These are phyloP conservation scores for Myotis myotis DNA, from an alignment of 2,797 vertebrate species.

Conservation along the genomic window DNA sequence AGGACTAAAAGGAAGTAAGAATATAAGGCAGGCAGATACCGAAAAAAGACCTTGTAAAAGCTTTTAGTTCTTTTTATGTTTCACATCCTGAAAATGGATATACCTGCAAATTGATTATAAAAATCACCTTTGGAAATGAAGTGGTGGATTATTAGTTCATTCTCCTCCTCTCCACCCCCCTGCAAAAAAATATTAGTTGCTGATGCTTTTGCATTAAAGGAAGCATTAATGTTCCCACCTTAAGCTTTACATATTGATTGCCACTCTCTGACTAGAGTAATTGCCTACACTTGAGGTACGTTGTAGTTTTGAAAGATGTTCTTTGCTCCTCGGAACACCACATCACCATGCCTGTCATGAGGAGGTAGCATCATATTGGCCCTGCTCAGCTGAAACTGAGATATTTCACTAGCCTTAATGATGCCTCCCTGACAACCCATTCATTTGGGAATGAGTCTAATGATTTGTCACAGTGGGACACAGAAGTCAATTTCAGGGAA, in stretches of 20 bases:
- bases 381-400: conserved; percentile 44
- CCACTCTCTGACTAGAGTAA: background rate
- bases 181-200: background rate
- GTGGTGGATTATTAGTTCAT: background rate
- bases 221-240: background rate
- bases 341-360: background rate
- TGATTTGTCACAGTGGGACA: conserved; percentile 33
- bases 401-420: background rate
- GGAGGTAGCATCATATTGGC: background rate
- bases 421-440: conserved; percentile 34
- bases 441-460: conserved; percentile 43
- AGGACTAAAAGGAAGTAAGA: conserved; percentile 2
- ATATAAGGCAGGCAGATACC: background rate
- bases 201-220: conserved; percentile 3
- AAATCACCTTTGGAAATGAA: conserved; percentile 1
- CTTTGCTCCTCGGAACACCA: background rate
- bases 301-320: background rate
- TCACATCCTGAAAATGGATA: conserved; percentile 2
- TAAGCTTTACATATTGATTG: background rate
- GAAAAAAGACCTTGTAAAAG: background rate
- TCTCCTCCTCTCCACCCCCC: accelerated
- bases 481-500: conserved; percentile 20
- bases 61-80: conserved; percentile 34
- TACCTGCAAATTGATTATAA: conserved; percentile 29
- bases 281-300: background rate